Evolutionary conservation across 2,797 vertebrate genomes (phyloP).

Genomic region (Caiman crocodilus): DNA sequence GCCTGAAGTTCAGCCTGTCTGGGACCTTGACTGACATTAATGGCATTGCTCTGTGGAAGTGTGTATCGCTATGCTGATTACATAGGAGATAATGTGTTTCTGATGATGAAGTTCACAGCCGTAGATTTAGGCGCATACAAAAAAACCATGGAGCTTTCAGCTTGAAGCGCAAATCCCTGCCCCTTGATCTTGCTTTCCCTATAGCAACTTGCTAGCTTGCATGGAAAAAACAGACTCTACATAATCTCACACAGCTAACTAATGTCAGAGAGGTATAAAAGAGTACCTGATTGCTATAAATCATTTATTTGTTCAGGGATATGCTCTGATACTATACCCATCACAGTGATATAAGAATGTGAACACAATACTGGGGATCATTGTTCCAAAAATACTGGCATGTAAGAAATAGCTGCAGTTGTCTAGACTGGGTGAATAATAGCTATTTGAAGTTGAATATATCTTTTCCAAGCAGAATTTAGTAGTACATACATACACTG

Average conservation of each 20-base stretch:
- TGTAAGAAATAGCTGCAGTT: accelerated
- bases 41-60: neutral
- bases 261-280: neutral
- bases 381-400: accelerated
- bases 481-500: neutral
- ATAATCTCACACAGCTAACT: neutral
- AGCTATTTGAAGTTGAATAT: neutral
- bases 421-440: neutral
- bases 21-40: neutral
- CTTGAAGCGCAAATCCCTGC: neutral
- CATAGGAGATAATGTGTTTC: neutral
- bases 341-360: neutral
- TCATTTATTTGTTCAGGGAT: neutral
- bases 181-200: neutral
- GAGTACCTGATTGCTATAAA: neutral
- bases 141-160: neutral
- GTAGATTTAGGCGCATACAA: neutral
- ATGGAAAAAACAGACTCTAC: neutral
- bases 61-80: neutral
- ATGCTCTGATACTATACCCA: neutral
- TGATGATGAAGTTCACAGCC: neutral
- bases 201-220: neutral
- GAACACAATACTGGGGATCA: neutral
- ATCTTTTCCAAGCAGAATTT: neutral
- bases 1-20: neutral